phyloP scores from a whole-genome alignment of 2,888 invertebrate genomes.

The Flexamia atlantica region DNA sequence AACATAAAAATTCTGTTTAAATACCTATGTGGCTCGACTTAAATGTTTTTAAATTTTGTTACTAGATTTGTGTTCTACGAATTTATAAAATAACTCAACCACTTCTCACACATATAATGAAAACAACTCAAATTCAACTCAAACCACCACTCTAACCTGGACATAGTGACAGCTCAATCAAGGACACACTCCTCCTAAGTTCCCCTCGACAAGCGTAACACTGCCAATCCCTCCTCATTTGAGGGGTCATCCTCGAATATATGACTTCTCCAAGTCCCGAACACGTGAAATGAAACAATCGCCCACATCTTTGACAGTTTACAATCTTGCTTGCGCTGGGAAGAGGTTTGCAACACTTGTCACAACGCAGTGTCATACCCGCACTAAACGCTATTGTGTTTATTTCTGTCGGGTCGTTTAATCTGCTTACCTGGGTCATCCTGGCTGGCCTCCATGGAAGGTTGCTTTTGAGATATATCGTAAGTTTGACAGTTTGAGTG shows the following conservation, averaged over 20 bases:
- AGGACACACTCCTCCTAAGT: not conserved
- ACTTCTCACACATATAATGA: too few relatives aligned
- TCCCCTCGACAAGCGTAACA: conserved; percentile 1
- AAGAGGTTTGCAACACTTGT: conserved; percentile 5
- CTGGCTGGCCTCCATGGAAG: conserved; percentile 74
- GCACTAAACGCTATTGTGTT: conserved; percentile 2
- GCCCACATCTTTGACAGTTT: conserved; percentile 26
- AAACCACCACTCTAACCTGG: conserved; percentile 13
- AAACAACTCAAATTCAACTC: not conserved
- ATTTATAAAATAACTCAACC: too few relatives aligned
- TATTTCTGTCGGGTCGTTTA: not conserved
- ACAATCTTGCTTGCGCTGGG: conserved; percentile 24
- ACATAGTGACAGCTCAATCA: not conserved
- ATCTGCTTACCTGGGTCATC: conserved; percentile 62
- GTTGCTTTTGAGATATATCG: conserved; percentile 82
- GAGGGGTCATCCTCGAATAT: conserved; percentile 20
- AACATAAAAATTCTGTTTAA: too few relatives aligned
- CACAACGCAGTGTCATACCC: conserved; percentile 24
- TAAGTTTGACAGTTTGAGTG: conserved; percentile 81
- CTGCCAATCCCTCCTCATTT: conserved; percentile 36
- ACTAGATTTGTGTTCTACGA: too few relatives aligned
- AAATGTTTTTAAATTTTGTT: too few relatives aligned
- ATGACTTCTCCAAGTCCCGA: conserved; percentile 11
- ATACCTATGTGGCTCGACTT: too few relatives aligned
- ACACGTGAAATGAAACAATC: conserved; percentile 28